Percentiles rank a stretch among this genome's conserved stretches.
These are phyloP conservation scores for Thumatha senex DNA, from an alignment of 2,888 invertebrate species.

Conservation along the genomic window DNA sequence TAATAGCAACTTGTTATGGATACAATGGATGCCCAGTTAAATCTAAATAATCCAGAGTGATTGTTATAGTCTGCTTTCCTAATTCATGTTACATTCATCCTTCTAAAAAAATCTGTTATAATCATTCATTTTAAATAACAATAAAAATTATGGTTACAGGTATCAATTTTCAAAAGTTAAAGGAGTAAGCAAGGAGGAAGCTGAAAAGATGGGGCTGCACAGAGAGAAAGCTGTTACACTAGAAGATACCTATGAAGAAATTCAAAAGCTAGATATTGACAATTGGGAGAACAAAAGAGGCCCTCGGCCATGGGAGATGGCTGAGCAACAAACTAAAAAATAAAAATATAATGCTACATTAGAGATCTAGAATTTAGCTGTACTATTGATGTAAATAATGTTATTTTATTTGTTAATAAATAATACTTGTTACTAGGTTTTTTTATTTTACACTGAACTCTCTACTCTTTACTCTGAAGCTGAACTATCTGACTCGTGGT, in stretches of 20 bases:
- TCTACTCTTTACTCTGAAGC: too few relatives aligned
- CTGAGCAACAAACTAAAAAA: conserved; percentile 41
- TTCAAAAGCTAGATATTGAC: conserved; percentile 88
- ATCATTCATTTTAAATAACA: too few relatives aligned
- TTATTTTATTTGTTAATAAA: conserved; percentile 5
- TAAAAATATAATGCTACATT: conserved; percentile 18
- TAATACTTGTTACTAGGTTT: background rate
- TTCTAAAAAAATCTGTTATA: too few relatives aligned
- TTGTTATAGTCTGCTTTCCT: too few relatives aligned
- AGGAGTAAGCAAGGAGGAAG: conserved; percentile 85
- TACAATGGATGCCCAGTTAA: too few relatives aligned
- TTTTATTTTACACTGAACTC: background rate
- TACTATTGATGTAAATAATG: conserved; percentile 17
- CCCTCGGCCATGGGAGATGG: conserved; percentile 93
- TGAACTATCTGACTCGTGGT: too few relatives aligned
- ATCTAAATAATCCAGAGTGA: too few relatives aligned
- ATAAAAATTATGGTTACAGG: conserved; percentile 46
- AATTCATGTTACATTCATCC: too few relatives aligned
- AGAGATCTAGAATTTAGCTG: conserved; percentile 6
- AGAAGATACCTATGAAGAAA: conserved; percentile 89
- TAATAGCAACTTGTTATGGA: too few relatives aligned
- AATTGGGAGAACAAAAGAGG: conserved; percentile 94
- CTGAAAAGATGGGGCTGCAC: conserved; percentile 87
- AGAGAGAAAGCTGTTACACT: conserved; percentile 87
- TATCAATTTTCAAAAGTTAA: conserved; percentile 84